Evolutionary conservation across 2,113 vertebrate genomes (phyloP).

Genomic region (Leptobrachium leishanense): DNA sequence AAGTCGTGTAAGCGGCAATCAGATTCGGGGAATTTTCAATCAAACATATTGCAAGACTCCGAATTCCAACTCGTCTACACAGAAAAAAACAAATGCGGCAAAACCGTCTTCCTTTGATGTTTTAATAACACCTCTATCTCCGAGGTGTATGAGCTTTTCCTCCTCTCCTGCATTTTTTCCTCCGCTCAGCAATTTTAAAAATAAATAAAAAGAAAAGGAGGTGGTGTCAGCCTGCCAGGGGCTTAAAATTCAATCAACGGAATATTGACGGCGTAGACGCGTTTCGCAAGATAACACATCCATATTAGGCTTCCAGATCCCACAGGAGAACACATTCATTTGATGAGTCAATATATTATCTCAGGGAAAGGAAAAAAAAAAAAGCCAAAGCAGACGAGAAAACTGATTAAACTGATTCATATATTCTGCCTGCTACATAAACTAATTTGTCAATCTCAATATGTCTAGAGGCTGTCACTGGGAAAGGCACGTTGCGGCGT

Average conservation of each 20-base stretch:
- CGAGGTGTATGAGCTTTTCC: neutral
- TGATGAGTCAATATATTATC: conserved; percentile 36
- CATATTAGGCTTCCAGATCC: conserved; percentile 20
- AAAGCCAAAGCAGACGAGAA: conserved; percentile 10
- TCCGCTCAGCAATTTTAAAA: conserved; percentile 3
- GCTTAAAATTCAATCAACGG: conserved; percentile 24
- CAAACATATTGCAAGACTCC: neutral
- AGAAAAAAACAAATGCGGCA: neutral
- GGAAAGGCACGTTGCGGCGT: neutral
- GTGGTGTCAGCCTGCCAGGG: neutral
- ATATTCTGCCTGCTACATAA: conserved; percentile 33
- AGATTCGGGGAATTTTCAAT: neutral
- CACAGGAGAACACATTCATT: conserved; percentile 37
- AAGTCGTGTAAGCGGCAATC: neutral
- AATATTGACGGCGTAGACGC: conserved; percentile 34
- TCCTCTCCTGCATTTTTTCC: neutral
- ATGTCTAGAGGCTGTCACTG: conserved; percentile 17
- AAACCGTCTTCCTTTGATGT: conserved; percentile 13
- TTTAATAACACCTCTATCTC: neutral
- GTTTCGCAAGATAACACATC: conserved; percentile 26
- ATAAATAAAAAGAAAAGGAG: conserved; percentile 33
- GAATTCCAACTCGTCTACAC: neutral
- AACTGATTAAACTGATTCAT: conserved; percentile 34
- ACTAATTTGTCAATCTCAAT: conserved; percentile 44
- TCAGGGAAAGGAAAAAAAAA: conserved; percentile 20